These are phyloP conservation scores for Danio jaintianensis DNA, from an alignment of 2,797 vertebrate species.

Conservation along the genomic window DNA sequence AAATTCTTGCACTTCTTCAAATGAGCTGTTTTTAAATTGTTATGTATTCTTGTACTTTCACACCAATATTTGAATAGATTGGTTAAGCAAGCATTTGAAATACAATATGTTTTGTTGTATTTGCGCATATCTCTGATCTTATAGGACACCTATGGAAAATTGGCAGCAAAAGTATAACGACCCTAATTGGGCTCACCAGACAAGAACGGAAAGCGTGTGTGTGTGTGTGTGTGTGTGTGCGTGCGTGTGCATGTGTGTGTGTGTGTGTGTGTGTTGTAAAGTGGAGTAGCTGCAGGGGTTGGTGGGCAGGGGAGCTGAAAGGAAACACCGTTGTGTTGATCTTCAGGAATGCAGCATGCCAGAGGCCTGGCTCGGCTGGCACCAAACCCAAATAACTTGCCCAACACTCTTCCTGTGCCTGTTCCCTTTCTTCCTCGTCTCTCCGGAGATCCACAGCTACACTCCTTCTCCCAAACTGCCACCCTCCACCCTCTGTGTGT, in stretches of 20 bases:
- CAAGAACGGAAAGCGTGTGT: conserved; percentile 27
- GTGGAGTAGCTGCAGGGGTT: conserved; percentile 35
- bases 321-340: conserved; percentile 82
- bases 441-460: conserved; percentile 48
- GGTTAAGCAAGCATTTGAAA: no score
- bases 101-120: no score
- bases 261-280: conserved; percentile 46
- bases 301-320: conserved; percentile 73
- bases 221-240: conserved; percentile 32
- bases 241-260: conserved; percentile 23
- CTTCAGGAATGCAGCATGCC: conserved; percentile 81
- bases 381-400: conserved; percentile 81
- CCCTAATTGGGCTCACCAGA: conserved; percentile 41
- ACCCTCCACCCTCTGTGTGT: conserved; percentile 67
- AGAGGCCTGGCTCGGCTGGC: conserved; percentile 80
- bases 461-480: conserved; percentile 58
- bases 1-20: no score
- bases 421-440: conserved; percentile 56
- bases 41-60: no score
- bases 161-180: conserved; percentile 14
- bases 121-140: background rate
- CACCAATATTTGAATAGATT: no score
- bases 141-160: conserved; percentile 13
- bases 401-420: conserved; percentile 68
- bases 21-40: no score